These are phyloP conservation scores for Axinella damicornis DNA, from an alignment of 37 sponge, comb jelly and placozoan species.

Conservation along the genomic window DNA sequence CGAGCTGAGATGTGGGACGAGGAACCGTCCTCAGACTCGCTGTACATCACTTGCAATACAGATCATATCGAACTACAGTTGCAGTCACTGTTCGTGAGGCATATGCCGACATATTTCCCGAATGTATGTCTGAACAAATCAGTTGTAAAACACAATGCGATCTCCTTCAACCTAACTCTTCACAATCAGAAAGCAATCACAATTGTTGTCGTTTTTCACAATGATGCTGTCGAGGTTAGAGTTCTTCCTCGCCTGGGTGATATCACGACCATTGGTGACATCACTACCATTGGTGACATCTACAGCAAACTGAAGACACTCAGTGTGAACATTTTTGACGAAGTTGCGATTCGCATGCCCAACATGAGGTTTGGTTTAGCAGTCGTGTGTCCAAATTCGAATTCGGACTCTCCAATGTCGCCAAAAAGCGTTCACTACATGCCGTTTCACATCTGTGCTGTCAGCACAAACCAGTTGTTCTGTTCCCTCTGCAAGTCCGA, in stretches of 20 bases:
- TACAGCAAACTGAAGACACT: slow-evolving; percentile 7
- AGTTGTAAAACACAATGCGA: not conserved
- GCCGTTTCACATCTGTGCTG: not conserved
- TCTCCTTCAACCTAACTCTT: not conserved
- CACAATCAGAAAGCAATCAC: not conserved
- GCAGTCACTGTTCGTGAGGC: not conserved
- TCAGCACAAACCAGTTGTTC: not conserved
- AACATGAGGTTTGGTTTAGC: not conserved
- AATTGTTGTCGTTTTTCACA: not conserved
- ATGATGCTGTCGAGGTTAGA: not conserved
- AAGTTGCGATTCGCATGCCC: not conserved
- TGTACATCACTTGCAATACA: not conserved
- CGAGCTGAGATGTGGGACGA: not conserved
- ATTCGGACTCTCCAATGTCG: not conserved
- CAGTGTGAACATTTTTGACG: not conserved
- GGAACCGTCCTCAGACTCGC: not conserved
- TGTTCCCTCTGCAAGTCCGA: not conserved
- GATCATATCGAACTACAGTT: not conserved
- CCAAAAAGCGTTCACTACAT: slow-evolving; percentile 2
- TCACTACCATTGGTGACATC: not conserved
- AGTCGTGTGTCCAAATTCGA: not conserved
- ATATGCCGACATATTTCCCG: not conserved
- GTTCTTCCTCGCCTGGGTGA: not conserved
- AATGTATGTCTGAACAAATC: not conserved
- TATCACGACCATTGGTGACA: not conserved